Evolutionary conservation across 2,797 vertebrate genomes (phyloP).

Genomic region (Gila robusta): DNA sequence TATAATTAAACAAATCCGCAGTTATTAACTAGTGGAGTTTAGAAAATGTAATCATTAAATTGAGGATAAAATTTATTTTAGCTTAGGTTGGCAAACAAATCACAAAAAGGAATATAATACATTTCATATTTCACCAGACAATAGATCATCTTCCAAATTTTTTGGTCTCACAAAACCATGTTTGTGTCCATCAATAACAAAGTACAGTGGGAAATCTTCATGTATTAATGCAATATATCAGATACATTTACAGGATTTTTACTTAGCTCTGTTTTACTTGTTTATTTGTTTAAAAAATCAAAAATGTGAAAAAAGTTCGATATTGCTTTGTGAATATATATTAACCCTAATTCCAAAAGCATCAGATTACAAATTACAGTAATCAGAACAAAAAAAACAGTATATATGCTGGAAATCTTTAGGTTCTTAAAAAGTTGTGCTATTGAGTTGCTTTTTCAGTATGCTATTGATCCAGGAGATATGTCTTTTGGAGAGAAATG

Average conservation of each 20-base stretch:
- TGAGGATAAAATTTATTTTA: neutral
- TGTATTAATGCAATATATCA: neutral
- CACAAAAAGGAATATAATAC: neutral
- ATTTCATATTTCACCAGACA: neutral
- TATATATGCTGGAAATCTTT: neutral
- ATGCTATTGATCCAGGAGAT: conserved; percentile 62
- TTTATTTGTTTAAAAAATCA: neutral
- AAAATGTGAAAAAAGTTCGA: neutral
- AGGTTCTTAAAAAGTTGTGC: conserved; percentile 22
- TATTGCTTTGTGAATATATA: neutral
- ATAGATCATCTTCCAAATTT: neutral
- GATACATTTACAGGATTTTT: neutral
- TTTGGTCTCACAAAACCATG: no score
- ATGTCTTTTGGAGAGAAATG: conserved; percentile 60
- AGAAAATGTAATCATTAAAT: neutral
- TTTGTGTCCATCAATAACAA: neutral
- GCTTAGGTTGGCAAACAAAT: neutral
- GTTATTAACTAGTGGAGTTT: neutral
- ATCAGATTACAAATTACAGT: neutral
- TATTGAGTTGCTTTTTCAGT: conserved; percentile 57
- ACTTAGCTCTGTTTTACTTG: neutral
- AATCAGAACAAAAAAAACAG: neutral
- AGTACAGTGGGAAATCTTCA: neutral
- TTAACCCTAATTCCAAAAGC: neutral
- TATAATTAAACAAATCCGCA: neutral